Evolutionary conservation across 2,797 vertebrate species (phyloP), one percentile per base, ranked within the genome.

Genomic region (Enoplosus armatus): DNA sequence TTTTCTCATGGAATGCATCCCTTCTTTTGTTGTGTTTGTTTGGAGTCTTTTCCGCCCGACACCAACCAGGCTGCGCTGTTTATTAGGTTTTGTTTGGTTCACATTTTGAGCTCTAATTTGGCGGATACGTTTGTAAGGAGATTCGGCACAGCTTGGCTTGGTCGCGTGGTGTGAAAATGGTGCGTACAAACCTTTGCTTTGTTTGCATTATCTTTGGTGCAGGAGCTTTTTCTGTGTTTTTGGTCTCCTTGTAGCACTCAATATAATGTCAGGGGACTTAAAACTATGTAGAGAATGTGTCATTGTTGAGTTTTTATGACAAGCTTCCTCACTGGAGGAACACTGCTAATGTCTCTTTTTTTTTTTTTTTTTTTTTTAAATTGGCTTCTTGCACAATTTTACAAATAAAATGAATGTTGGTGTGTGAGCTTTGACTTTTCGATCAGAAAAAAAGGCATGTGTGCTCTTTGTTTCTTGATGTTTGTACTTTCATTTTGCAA

Each of bases 351-450:
- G 93, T 89, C 80, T 96, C 75, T 76, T 85, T 87, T 71, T 54
- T 79, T 74, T 67, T 41, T 67, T 67, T 43, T 72, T 1, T 70
- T 55, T 64, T 85, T 83, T 76, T 61, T 77, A 29, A 89, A 87
- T 89, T 93, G 88, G 92, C 93, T 94, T 92, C 87, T 98, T 98
- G 98, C 98, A 99, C 97, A 98, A 96, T 89, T 97, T 96, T 95
- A 94, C 92, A 97, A 97, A 93, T 90, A 89, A 96, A 96, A 96
- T 98, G 97, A 98, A 98, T 98, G 97, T 98, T 95, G 93, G 96
- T 96, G 96, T 95, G 96, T 96, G 95, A 97, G 95, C 95, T 97
- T 97, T 96, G 96, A 96, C 97, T 96, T 97, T 97, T 96, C 92
- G 93, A 95, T 95, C 93, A 94, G 96, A 95, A 91, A 93, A 93